Conservation (phyloP, 2,113 vertebrate genomes). For the Hippocampus zosterae region DNA sequence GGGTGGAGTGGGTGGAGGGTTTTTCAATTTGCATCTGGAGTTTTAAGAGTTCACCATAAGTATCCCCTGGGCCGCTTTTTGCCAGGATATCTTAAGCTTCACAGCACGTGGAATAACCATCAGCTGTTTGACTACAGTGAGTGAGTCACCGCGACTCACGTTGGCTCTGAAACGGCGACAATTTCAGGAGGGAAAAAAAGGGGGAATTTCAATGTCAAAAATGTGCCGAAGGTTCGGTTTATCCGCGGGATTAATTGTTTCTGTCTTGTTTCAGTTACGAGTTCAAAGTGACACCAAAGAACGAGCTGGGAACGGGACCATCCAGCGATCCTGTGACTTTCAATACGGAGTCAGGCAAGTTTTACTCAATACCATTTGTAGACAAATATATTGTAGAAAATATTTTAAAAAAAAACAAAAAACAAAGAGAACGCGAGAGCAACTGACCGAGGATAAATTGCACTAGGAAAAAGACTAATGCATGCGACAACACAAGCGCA, state of each 20-base stretch:
- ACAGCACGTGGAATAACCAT: slow-evolving; percentile 62
- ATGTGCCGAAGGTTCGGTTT: not conserved
- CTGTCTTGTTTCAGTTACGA: slow-evolving; percentile 78
- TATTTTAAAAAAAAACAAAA: too few relatives aligned
- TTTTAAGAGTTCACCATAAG: slow-evolving; percentile 40
- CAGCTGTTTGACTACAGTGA: slow-evolving; percentile 26
- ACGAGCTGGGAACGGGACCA: slow-evolving; percentile 86
- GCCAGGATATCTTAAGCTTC: slow-evolving; percentile 56
- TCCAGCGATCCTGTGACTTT: slow-evolving; percentile 82
- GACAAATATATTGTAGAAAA: not conserved
- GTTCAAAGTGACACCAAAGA: slow-evolving; percentile 89
- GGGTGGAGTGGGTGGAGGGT: slow-evolving; percentile 31
- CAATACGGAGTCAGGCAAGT: slow-evolving; percentile 91
- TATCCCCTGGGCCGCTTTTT: slow-evolving; percentile 41
- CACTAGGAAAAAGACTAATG: too few relatives aligned
- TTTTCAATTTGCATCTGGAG: slow-evolving; percentile 50
- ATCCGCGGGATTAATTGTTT: not conserved
- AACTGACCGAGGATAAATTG: too few relatives aligned
- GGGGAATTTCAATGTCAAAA: slow-evolving; percentile 10
- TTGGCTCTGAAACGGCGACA: slow-evolving; percentile 31
- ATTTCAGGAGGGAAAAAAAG: slow-evolving; percentile 1
- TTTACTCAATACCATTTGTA: not conserved
- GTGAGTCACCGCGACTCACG: slow-evolving; percentile 20
- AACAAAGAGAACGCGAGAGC: too few relatives aligned
- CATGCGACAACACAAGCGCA: too few relatives aligned